A percentile compares a stretch with the other conserved stretches of the same genome.
phyloP scores from a whole-genome alignment of 2,113 vertebrate genomes.

The Laterallus jamaicensis region DNA sequence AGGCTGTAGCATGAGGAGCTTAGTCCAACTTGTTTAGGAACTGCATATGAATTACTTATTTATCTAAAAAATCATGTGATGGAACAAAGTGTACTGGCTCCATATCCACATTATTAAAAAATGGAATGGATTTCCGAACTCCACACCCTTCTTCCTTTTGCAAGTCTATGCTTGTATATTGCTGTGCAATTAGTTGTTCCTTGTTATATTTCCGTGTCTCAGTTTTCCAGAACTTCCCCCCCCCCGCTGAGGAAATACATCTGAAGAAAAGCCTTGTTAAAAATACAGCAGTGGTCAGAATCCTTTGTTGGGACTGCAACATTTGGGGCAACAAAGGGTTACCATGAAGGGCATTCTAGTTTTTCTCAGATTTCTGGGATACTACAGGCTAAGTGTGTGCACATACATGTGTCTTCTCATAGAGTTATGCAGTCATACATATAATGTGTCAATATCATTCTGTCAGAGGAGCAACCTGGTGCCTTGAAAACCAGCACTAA shows the following conservation, averaged over 20 bases:
- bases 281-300: neutral
- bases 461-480: neutral
- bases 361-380: neutral
- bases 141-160: neutral
- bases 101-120: neutral
- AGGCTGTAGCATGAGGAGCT: neutral
- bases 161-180: neutral
- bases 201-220: neutral
- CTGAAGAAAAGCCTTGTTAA: neutral
- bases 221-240: neutral
- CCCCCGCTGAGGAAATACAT: neutral
- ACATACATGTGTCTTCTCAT: neutral
- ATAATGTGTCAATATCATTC: neutral
- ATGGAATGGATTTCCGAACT: neutral
- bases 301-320: neutral
- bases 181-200: neutral
- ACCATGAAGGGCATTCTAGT: neutral
- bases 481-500: neutral
- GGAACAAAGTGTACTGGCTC: neutral
- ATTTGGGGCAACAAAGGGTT: neutral
- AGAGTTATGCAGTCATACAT: neutral
- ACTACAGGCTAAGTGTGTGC: neutral
- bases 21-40: neutral
- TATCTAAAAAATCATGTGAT: neutral
- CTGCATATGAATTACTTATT: neutral